phyloP scores from a whole-genome alignment of 2,888 invertebrate genomes.

The Synergus umbraculus region DNA sequence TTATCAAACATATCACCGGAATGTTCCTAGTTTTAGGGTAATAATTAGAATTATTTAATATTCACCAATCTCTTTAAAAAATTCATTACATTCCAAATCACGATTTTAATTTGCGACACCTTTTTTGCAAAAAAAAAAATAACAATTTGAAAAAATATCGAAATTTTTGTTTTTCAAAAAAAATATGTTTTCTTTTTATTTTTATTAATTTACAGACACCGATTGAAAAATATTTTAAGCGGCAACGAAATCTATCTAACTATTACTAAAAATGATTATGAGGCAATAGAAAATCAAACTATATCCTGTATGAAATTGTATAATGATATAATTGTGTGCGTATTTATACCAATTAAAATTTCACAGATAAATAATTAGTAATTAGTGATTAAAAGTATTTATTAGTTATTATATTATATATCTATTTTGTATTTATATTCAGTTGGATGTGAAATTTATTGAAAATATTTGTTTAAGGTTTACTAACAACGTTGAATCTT shows the following conservation, averaged over 20 bases:
- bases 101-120: background rate
- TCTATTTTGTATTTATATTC: no score
- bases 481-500: background rate
- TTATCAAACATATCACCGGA: background rate
- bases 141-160: no score
- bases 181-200: no score
- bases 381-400: no score
- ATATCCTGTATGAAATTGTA: background rate
- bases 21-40: background rate
- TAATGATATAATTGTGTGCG: background rate
- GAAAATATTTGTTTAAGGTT: background rate
- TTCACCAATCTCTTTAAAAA: background rate
- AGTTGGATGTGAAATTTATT: background rate
- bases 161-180: no score
- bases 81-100: background rate
- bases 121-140: no score
- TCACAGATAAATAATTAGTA: background rate
- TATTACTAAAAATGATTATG: background rate
- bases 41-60: background rate
- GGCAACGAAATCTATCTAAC: accelerated
- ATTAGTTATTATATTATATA: no score
- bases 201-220: background rate
- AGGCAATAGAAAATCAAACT: background rate
- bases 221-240: background rate
- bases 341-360: background rate